These are phyloP conservation scores for Psilopogon haemacephalus DNA, from an alignment of 2,113 vertebrate species.

Conservation along the genomic window DNA sequence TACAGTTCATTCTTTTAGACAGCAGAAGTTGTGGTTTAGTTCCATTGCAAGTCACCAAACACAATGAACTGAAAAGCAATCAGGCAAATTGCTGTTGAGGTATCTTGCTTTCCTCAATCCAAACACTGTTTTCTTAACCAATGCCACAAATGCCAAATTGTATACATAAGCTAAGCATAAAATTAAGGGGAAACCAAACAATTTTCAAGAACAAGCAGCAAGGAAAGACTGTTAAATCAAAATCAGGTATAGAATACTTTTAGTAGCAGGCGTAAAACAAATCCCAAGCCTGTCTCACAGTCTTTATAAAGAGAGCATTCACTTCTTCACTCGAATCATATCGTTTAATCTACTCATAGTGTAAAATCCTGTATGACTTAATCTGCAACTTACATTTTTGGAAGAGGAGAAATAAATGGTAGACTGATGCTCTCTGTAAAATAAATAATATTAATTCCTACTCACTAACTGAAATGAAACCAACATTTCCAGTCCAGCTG, in stretches of 20 bases:
- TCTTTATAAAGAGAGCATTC: neutral
- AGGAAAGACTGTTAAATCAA: neutral
- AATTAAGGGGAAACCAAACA: neutral
- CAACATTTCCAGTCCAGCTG: neutral
- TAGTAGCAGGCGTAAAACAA: neutral
- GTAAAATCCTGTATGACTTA: neutral
- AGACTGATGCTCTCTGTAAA: too few species aligned
- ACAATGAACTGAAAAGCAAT: neutral
- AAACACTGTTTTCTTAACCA: neutral
- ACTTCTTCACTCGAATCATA: neutral
- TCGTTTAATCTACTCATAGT: neutral
- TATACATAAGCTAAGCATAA: neutral
- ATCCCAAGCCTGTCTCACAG: neutral
- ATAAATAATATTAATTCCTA: neutral
- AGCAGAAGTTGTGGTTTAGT: neutral
- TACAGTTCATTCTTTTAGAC: neutral
- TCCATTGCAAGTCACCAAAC: neutral
- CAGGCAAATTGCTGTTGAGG: fast-evolving
- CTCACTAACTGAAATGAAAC: neutral
- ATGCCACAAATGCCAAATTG: neutral
- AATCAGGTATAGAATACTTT: neutral
- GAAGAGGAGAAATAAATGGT: too few species aligned
- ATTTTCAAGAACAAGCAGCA: neutral
- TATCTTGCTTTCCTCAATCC: neutral
- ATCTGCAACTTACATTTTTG: neutral